Evolutionary conservation across 2,888 invertebrate genomes (phyloP).

Genomic region (Deilephila elpenor): DNA sequence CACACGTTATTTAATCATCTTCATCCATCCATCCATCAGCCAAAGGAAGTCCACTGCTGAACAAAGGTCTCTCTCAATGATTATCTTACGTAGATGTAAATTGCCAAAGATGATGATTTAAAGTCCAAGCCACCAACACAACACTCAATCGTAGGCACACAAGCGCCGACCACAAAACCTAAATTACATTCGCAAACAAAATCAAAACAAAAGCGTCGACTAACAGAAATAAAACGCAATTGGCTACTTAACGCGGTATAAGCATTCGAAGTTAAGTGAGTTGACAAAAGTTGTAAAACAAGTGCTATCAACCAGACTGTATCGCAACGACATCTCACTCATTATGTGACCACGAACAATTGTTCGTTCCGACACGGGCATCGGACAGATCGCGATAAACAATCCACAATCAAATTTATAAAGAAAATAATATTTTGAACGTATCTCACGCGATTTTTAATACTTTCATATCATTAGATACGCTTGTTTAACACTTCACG

Average conservation of each 20-base stretch:
- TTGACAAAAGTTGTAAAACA: constrained; percentile 23
- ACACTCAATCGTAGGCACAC: too few relatives aligned
- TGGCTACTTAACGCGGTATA: constrained; percentile 18
- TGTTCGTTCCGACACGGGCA: constrained; percentile 20
- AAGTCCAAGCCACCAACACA: too few relatives aligned
- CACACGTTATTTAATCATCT: too few relatives aligned
- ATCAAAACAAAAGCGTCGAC: not conserved
- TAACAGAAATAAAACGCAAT: constrained; percentile 26
- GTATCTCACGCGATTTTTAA: constrained; percentile 24
- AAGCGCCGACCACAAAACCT: not conserved
- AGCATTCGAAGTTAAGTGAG: constrained; percentile 12
- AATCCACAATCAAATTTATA: constrained; percentile 14
- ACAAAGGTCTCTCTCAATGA: too few relatives aligned
- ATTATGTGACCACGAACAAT: constrained; percentile 14
- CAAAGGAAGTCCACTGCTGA: too few relatives aligned
- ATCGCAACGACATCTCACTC: constrained; percentile 21
- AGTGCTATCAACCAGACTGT: constrained; percentile 20
- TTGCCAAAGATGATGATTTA: too few relatives aligned
- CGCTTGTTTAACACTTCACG: constrained; percentile 5
- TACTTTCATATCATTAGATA: constrained; percentile 15
- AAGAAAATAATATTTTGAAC: constrained; percentile 15
- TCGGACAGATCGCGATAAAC: constrained; percentile 16
- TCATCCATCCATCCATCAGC: too few relatives aligned
- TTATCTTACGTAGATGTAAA: too few relatives aligned
- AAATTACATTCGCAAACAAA: not conserved